Conservation (phyloP, 2,797 vertebrate species). For the Eospalax fontanierii region DNA sequence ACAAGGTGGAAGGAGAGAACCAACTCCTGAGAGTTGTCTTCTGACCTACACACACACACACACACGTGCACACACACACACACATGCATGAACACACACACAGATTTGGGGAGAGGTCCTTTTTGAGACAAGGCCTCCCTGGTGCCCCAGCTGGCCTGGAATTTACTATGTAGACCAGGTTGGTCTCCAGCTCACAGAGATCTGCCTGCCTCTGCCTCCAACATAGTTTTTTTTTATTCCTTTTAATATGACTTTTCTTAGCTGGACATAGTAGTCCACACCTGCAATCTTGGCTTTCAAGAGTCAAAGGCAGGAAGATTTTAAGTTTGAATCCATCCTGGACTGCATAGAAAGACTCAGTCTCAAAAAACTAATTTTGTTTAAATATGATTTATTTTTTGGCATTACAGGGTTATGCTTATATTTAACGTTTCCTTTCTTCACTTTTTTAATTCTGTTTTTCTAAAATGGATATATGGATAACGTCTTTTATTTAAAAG, state of each 20-base stretch:
- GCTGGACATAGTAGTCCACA: not conserved
- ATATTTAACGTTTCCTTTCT: not conserved
- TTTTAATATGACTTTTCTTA: not conserved
- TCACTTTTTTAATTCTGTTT: conserved; percentile 39
- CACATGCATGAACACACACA: no score
- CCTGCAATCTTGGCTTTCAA: not conserved
- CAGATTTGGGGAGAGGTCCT: no score
- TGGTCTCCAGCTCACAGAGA: no score
- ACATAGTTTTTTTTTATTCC: no score
- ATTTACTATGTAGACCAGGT: no score
- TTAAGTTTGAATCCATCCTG: not conserved
- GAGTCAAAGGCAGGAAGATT: not conserved
- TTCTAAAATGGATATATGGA: conserved; percentile 34
- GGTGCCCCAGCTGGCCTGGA: no score
- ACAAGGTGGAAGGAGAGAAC: no score
- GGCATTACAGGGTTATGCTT: not conserved
- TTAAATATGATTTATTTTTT: conserved; percentile 40
- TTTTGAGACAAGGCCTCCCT: not conserved
- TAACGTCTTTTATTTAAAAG: not conserved
- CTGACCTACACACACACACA: no score
- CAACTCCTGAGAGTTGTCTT: no score
- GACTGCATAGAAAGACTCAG: not conserved
- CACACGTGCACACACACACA: no score
- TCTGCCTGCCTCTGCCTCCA: no score
- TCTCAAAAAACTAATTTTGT: not conserved